These are phyloP conservation scores for Lophius americanus DNA, from an alignment of 2,797 vertebrate genomes.

Conservation along the genomic window DNA sequence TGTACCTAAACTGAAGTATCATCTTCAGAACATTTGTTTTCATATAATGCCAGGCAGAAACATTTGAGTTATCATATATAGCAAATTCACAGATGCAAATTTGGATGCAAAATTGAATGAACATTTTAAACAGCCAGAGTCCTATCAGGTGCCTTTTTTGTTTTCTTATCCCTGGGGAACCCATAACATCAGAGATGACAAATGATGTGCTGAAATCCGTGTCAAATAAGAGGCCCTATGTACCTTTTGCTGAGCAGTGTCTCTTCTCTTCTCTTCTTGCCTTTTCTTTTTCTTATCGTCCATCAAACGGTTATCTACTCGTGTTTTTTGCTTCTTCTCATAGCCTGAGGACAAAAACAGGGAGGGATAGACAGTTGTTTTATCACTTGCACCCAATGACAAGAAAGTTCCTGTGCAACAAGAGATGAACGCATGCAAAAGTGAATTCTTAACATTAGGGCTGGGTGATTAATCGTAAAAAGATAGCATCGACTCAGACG, in stretches of 20 bases:
- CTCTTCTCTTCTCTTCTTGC: slow-evolving; percentile 99
- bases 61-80: too few species aligned
- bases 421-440: neutral
- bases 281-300: slow-evolving; percentile 99
- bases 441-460: too few species aligned
- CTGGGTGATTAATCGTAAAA: too few species aligned
- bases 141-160: too few species aligned
- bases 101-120: too few species aligned
- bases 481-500: too few species aligned
- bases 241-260: slow-evolving; percentile 96
- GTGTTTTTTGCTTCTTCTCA: slow-evolving; percentile 89
- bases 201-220: neutral
- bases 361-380: slow-evolving; percentile 6
- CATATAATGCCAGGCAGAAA: too few species aligned
- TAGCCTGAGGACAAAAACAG: slow-evolving; percentile 64
- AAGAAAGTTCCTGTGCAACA: slow-evolving; percentile 1
- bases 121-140: too few species aligned
- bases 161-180: too few species aligned
- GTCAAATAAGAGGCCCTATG: slow-evolving; percentile 3
- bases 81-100: too few species aligned
- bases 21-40: neutral
- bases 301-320: slow-evolving; percentile 98
- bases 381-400: slow-evolving; percentile 13
- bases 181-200: too few species aligned
- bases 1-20: neutral